Evolutionary conservation across 2,797 vertebrate genomes (phyloP).

Genomic region (Schizopygopsis malacanthus): DNA sequence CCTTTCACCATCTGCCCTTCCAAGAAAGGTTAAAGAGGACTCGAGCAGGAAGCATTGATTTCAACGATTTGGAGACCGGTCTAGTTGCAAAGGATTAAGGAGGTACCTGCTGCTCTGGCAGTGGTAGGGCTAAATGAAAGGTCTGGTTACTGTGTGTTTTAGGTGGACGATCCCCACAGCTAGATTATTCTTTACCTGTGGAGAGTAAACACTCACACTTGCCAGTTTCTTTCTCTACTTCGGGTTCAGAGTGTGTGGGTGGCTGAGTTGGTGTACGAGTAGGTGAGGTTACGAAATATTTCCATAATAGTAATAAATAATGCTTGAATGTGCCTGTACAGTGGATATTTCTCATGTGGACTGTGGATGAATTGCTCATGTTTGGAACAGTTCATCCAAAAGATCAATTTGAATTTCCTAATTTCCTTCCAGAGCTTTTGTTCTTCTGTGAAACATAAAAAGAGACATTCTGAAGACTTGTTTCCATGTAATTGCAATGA

Average conservation of each 20-base stretch:
- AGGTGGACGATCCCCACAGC: slow-evolving; percentile 10
- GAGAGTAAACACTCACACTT: slow-evolving; percentile 39
- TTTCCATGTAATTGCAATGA: not conserved
- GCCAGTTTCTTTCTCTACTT: slow-evolving; percentile 25
- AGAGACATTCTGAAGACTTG: not conserved
- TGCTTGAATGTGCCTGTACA: slow-evolving; percentile 18
- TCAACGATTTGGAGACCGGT: slow-evolving; percentile 43
- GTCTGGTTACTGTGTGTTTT: slow-evolving; percentile 42
- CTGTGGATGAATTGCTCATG: slow-evolving; percentile 4
- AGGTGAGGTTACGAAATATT: slow-evolving; percentile 24
- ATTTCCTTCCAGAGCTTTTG: not conserved
- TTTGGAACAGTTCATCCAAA: not conserved
- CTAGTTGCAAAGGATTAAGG: slow-evolving; percentile 55
- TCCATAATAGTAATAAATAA: slow-evolving; percentile 34
- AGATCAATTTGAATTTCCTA: not conserved
- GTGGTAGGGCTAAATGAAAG: slow-evolving; percentile 43
- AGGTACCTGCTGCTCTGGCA: slow-evolving; percentile 46
- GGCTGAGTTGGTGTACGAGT: slow-evolving; percentile 16
- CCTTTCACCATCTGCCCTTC: slow-evolving; percentile 53
- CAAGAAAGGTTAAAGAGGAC: slow-evolving; percentile 58
- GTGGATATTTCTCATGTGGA: not conserved
- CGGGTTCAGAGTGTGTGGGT: not conserved
- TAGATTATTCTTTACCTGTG: slow-evolving; percentile 28
- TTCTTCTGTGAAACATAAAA: not conserved
- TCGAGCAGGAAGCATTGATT: slow-evolving; percentile 50